Conservation (phyloP, 2,888 invertebrate genomes). For the Scaptomyza polygonia region DNA sequence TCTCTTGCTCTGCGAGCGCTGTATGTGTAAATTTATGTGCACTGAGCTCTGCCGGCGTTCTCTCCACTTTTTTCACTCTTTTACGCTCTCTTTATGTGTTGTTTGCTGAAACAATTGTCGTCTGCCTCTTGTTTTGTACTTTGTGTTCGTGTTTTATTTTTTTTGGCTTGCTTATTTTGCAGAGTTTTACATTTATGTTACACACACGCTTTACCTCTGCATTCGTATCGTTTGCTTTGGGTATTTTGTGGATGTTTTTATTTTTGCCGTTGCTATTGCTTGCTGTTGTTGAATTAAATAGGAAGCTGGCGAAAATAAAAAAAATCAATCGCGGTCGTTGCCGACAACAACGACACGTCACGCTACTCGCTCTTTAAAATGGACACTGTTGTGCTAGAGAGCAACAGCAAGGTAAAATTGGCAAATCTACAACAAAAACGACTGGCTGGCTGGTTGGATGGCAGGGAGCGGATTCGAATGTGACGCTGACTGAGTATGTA, state of each 20-base stretch:
- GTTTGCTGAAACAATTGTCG: conserved; percentile 38
- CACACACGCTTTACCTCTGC: conserved; percentile 42
- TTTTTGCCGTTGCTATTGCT: conserved; percentile 29
- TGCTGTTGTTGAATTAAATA: conserved; percentile 47
- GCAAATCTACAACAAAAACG: conserved; percentile 64
- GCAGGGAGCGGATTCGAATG: conserved; percentile 23
- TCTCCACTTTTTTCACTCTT: conserved; percentile 32
- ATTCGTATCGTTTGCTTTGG: conserved; percentile 47
- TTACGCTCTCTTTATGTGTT: conserved; percentile 14
- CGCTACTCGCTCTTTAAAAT: conserved; percentile 78
- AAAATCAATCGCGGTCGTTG: conserved; percentile 59
- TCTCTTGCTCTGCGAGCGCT: conserved; percentile 18
- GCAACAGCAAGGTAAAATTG: conserved; percentile 69
- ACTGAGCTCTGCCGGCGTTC: conserved; percentile 38
- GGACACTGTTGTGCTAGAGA: conserved; percentile 71
- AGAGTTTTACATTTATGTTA: conserved; percentile 61
- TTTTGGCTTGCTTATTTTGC: conserved; percentile 39
- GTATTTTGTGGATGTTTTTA: conserved; percentile 26
- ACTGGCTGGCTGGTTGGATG: conserved; percentile 23
- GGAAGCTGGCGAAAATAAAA: conserved; percentile 65
- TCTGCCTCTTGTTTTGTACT: conserved; percentile 53
- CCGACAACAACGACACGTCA: conserved; percentile 74
- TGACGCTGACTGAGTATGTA: conserved; percentile 44
- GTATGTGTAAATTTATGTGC: conserved; percentile 1
- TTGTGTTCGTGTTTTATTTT: conserved; percentile 44